Evolutionary conservation across 2,888 invertebrate genomes (phyloP).

Genomic region (Nephrotoma flavescens): DNA sequence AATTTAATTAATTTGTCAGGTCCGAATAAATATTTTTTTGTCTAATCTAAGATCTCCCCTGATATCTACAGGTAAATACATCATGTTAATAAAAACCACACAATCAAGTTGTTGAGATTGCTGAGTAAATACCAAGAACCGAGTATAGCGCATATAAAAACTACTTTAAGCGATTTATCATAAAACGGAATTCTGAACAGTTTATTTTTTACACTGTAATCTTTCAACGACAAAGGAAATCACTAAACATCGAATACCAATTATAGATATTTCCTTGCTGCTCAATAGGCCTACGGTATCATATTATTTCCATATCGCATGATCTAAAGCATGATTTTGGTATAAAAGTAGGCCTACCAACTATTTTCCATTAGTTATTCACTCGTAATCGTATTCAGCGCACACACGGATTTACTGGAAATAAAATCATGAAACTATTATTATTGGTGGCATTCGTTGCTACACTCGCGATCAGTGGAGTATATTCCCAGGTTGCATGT

Average conservation of each 20-base stretch:
- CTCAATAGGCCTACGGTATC: background rate
- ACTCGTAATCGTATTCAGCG: background rate
- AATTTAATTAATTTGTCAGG: background rate
- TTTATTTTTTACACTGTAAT: background rate
- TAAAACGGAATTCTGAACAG: background rate
- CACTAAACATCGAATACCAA: background rate
- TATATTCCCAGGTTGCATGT: background rate
- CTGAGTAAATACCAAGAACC: background rate
- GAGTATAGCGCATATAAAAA: background rate
- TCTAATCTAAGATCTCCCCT: background rate
- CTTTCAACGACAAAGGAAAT: background rate
- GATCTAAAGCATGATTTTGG: background rate
- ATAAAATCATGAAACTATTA: background rate
- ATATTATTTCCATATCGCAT: background rate
- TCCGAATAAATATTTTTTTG: background rate
- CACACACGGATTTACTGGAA: background rate
- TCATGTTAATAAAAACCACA: background rate
- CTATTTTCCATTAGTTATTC: background rate
- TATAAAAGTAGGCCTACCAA: background rate
- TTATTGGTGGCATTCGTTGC: background rate
- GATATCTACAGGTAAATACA: background rate
- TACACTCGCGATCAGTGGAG: background rate
- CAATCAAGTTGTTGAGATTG: background rate
- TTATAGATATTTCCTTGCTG: background rate
- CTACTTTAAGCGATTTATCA: background rate